Percentiles rank a stretch among this genome's conserved stretches.
Conservation (phyloP, 2,888 invertebrate species). For the Nomada fabriciana region DNA sequence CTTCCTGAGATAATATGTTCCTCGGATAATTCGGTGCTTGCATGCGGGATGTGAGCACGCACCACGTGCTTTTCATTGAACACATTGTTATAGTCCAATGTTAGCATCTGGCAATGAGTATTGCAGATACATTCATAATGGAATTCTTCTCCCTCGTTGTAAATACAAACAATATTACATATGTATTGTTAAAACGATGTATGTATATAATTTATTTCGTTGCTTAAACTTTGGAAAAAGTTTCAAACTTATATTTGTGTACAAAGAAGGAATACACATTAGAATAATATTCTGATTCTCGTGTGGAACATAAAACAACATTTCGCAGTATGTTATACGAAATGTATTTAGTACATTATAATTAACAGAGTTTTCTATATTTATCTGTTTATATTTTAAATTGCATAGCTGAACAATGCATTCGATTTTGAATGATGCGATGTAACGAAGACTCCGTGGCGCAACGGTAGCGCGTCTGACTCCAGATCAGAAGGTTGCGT, state of each 20-base stretch:
- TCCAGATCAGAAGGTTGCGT: constrained; percentile 99
- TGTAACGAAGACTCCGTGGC: constrained; percentile 91
- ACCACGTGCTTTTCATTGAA: constrained; percentile 69
- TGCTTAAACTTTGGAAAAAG: background rate
- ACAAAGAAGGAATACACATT: background rate
- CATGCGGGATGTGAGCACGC: constrained; percentile 84
- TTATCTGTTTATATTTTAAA: background rate
- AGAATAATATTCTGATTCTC: background rate
- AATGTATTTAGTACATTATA: background rate
- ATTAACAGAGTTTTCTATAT: too few relatives aligned
- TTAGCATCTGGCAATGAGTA: background rate
- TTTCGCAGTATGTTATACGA: too few relatives aligned
- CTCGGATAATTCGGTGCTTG: constrained; percentile 78
- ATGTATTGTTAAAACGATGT: background rate
- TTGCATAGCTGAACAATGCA: too few relatives aligned
- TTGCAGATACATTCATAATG: background rate
- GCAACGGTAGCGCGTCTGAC: constrained; percentile 99
- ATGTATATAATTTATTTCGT: background rate
- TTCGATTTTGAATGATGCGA: background rate
- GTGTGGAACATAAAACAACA: background rate
- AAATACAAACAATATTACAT: background rate
- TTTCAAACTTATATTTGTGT: background rate
- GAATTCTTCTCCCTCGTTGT: background rate
- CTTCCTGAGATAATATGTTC: constrained; percentile 63
- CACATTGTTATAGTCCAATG: constrained; percentile 4